Percentiles rank a stretch among this genome's conserved stretches.
Conservation (phyloP, 2,888 invertebrate species). For the Drosophila quasianomalipes region DNA sequence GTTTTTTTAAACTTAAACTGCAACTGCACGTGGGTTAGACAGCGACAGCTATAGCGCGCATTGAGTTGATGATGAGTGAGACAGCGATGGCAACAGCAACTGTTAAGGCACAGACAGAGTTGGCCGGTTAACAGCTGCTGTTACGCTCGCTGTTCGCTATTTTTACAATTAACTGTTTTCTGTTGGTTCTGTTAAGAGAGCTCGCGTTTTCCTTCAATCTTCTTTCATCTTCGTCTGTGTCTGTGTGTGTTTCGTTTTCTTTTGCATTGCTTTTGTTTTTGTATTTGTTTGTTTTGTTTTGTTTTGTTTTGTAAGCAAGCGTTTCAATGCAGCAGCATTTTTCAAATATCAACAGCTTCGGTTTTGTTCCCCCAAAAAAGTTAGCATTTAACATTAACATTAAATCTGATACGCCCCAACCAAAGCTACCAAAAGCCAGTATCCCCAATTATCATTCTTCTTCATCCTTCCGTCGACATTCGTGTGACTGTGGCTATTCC, state of each 20-base stretch:
- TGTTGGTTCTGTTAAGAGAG: slow-evolving; percentile 64
- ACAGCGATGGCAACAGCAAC: slow-evolving; percentile 28
- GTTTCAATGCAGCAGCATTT: slow-evolving; percentile 61
- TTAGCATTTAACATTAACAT: slow-evolving; percentile 61
- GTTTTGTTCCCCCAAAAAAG: slow-evolving; percentile 36
- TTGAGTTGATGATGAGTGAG: slow-evolving; percentile 46
- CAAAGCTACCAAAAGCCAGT: slow-evolving; percentile 4
- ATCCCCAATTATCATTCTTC: background rate
- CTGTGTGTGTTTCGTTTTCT: slow-evolving; percentile 21
- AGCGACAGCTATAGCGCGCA: slow-evolving; percentile 57
- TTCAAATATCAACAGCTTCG: slow-evolving; percentile 68
- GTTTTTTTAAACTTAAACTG: slow-evolving; percentile 44
- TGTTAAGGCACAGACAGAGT: slow-evolving; percentile 11
- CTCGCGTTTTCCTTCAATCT: slow-evolving; percentile 33
- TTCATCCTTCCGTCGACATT: background rate
- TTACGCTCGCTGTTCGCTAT: slow-evolving; percentile 7
- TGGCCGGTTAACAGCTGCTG: slow-evolving; percentile 16
- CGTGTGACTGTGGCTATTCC: background rate
- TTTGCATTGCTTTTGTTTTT: slow-evolving; percentile 16
- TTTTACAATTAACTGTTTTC: slow-evolving; percentile 16
- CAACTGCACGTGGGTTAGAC: slow-evolving; percentile 58
- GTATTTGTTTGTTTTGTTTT: slow-evolving; percentile 19
- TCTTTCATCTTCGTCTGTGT: slow-evolving; percentile 7
- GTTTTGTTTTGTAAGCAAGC: slow-evolving; percentile 56
- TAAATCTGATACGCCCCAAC: slow-evolving; percentile 56